phyloP scores from a whole-genome alignment of 2,888 invertebrate species.

The Hypolimnas misippus region DNA sequence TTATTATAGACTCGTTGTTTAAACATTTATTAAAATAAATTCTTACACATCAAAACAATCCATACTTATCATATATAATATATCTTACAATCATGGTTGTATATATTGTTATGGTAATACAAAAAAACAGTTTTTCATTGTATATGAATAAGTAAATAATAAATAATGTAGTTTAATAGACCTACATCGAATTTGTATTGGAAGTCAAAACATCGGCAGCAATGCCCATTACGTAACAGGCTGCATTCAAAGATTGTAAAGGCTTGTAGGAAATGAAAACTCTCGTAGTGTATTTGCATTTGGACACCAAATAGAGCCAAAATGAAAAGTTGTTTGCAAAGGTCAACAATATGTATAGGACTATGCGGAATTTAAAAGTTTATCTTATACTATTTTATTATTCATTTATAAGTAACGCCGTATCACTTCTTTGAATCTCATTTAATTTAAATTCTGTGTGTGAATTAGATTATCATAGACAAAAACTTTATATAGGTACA shows the following conservation, averaged over 20 bases:
- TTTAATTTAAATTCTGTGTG: neutral
- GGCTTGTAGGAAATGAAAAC: neutral
- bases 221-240: slow-evolving; percentile 2
- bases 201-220: neutral
- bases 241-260: neutral
- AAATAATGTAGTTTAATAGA: neutral
- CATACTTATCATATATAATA: no score
- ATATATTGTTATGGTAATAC: no score
- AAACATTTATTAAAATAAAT: no score
- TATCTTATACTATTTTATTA: neutral
- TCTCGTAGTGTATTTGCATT: neutral
- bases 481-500: neutral
- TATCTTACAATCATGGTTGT: neutral
- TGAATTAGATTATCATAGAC: neutral
- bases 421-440: neutral
- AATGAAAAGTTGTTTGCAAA: neutral
- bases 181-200: neutral
- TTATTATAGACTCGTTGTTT: no score
- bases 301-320: neutral
- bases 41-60: no score
- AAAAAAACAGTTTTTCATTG: no score
- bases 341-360: neutral
- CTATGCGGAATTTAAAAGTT: slow-evolving; percentile 3
- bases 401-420: neutral
- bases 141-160: no score